Evolutionary conservation across 2,888 invertebrate genomes (phyloP).

Genomic region (Drosophila recens): DNA sequence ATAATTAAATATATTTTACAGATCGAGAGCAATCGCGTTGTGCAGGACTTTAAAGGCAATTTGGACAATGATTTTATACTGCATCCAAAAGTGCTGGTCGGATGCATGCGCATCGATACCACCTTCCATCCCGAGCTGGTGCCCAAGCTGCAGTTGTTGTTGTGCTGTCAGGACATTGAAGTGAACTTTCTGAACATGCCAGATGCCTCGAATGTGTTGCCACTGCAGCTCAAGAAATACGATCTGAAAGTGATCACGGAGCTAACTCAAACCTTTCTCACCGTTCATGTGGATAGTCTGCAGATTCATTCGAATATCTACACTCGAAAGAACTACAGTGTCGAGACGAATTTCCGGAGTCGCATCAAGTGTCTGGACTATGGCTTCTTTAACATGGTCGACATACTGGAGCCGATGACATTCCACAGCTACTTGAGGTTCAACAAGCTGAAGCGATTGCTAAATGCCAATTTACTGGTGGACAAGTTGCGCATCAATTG

Average conservation of each 20-base stretch:
- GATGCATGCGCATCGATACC: conserved; percentile 92
- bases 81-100: conserved; percentile 89
- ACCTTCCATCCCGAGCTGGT: conserved; percentile 89
- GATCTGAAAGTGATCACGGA: conserved; percentile 59
- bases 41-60: conserved; percentile 64
- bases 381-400: conserved; percentile 87
- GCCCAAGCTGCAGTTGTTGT: conserved; percentile 88
- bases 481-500: conserved; percentile 87
- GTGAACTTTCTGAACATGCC: conserved; percentile 88
- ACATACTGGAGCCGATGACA: conserved; percentile 86
- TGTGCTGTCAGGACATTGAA: conserved; percentile 87
- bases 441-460: conserved; percentile 67
- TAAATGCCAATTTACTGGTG: conserved; percentile 84
- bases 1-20: conserved; percentile 23
- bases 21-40: conserved; percentile 76
- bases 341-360: conserved; percentile 70
- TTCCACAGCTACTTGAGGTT: conserved; percentile 74
- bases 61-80: conserved; percentile 82
- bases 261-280: conserved; percentile 87
- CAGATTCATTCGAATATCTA: conserved; percentile 84
- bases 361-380: conserved; percentile 86
- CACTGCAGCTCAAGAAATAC: conserved; percentile 73
- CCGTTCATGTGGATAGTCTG: conserved; percentile 86
- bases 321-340: conserved; percentile 64
- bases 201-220: conserved; percentile 72